These are phyloP conservation scores for Leontocebus nigricollis DNA, from an alignment of 2,797 vertebrate species.

Conservation along the genomic window DNA sequence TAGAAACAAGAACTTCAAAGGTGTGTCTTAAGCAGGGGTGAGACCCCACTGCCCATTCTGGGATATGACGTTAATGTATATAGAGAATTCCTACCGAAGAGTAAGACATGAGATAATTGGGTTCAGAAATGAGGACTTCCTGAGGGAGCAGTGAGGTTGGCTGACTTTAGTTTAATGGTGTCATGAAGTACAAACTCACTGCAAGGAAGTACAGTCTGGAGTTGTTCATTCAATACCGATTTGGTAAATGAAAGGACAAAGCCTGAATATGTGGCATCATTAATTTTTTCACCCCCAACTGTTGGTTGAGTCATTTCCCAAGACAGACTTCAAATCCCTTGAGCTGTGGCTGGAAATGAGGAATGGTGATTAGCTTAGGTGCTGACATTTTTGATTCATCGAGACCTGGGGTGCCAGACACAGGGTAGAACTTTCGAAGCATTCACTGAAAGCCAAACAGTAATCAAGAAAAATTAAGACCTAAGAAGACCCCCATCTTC, in stretches of 20 bases:
- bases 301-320: conserved; percentile 62
- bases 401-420: not conserved
- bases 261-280: conserved; percentile 15
- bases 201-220: conserved; percentile 28
- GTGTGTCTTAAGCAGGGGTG: not conserved
- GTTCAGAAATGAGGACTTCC: not conserved
- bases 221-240: conserved; percentile 46
- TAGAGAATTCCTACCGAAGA: not conserved
- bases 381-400: not conserved
- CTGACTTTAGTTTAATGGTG: conserved; percentile 35
- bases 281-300: not conserved
- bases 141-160: not conserved
- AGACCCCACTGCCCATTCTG: not conserved
- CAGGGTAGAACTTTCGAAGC: not conserved
- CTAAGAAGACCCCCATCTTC: not conserved
- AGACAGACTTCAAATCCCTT: conserved; percentile 39
- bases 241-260: conserved; percentile 45
- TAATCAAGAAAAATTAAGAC: not conserved
- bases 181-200: conserved; percentile 45
- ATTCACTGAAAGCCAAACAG: not conserved
- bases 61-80: not conserved
- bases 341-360: conserved; percentile 30
- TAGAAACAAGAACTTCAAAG: not conserved
- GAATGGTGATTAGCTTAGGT: not conserved
- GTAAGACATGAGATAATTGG: not conserved